Conservation (phyloP, 2,113 vertebrate genomes). For the Amazona vittata region DNA sequence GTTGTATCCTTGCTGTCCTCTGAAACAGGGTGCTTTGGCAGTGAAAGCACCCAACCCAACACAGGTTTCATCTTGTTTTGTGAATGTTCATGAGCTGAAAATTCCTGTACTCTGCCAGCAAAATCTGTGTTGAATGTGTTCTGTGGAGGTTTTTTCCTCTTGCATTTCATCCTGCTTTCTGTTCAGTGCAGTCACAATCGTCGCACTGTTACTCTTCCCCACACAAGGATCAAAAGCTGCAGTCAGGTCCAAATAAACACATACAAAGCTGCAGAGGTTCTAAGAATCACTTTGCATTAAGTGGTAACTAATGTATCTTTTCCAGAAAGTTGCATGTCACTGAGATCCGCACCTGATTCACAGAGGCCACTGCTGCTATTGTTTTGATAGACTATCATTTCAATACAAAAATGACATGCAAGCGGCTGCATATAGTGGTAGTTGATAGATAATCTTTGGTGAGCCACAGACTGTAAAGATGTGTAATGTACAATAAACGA, state of each 20-base stretch:
- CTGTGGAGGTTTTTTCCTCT: background rate
- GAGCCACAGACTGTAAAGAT: background rate
- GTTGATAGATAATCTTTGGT: background rate
- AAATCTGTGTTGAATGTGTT: accelerated
- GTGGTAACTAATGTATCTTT: background rate
- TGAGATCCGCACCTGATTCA: too few relatives aligned
- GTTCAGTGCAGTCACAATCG: accelerated
- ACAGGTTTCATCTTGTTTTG: background rate
- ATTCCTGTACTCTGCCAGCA: background rate
- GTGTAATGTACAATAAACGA: background rate
- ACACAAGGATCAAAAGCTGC: accelerated
- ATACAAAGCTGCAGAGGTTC: accelerated
- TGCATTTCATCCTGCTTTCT: accelerated
- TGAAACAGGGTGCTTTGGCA: background rate
- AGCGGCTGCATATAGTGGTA: accelerated
- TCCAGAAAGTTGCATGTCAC: background rate
- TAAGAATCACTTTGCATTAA: background rate
- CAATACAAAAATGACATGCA: accelerated
- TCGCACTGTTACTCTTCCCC: background rate
- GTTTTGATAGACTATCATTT: background rate
- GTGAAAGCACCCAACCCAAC: background rate
- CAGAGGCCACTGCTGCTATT: background rate
- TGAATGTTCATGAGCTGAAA: background rate
- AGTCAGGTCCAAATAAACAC: background rate
- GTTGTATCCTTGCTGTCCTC: background rate